These are phyloP conservation scores for Brienomyrus brachyistius DNA, from an alignment of 2,113 vertebrate species.

Conservation along the genomic window DNA sequence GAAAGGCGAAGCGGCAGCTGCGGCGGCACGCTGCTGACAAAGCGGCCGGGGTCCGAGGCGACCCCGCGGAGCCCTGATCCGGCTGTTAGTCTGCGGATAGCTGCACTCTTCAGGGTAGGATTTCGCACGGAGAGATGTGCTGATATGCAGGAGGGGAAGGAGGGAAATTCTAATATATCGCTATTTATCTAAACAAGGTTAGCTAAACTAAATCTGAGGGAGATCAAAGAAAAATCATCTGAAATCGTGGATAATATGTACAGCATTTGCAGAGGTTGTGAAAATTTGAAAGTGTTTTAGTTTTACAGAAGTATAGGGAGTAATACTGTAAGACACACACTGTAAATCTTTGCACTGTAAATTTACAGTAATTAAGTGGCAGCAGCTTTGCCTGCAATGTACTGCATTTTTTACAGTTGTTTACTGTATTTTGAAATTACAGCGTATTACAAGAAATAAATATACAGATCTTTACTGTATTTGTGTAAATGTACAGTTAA, in stretches of 20 bases:
- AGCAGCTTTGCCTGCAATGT: background rate
- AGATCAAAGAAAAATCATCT: background rate
- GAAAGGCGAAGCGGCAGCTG: background rate
- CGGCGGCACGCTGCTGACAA: background rate
- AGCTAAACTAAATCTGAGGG: background rate
- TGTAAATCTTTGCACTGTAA: background rate
- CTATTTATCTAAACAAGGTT: background rate
- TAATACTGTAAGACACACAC: background rate
- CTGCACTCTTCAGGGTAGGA: background rate
- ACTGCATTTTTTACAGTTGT: background rate
- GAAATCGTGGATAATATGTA: background rate
- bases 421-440: background rate
- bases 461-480: background rate
- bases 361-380: background rate
- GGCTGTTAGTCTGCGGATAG: background rate
- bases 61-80: background rate
- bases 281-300: background rate
- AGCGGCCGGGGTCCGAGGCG: background rate
- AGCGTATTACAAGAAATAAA: background rate
- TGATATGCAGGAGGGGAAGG: background rate
- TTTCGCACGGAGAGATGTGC: background rate
- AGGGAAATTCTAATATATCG: too few relatives aligned
- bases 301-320: background rate
- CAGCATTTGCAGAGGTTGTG: background rate
- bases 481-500: background rate